Conservation (phyloP, 2,797 vertebrate genomes). For the Enteromius fasciolatus region DNA sequence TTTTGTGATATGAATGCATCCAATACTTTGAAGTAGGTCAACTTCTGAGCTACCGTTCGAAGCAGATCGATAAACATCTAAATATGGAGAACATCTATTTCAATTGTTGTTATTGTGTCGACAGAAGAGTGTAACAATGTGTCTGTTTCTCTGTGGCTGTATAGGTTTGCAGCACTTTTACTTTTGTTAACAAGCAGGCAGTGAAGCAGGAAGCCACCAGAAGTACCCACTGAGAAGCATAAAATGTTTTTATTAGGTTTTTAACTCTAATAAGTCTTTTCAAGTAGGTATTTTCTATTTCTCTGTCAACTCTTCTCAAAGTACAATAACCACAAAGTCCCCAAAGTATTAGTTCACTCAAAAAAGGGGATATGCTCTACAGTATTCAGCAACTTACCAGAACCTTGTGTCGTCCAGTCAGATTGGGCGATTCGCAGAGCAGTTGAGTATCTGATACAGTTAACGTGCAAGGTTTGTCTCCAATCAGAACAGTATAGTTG, state of each 20-base stretch:
- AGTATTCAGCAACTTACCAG: conserved; percentile 83
- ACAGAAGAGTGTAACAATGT: conserved; percentile 58
- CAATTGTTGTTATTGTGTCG: not conserved
- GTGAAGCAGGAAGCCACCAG: conserved; percentile 68
- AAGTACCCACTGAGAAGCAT: conserved; percentile 69
- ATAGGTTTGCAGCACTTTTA: conserved; percentile 62
- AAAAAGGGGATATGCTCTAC: not conserved
- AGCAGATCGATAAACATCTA: not conserved
- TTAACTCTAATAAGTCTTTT: conserved; percentile 70
- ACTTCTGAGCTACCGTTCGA: not conserved
- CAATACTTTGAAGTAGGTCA: not conserved
- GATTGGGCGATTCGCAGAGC: conserved; percentile 94
- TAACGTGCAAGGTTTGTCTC: conserved; percentile 90
- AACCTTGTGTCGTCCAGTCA: conserved; percentile 94
- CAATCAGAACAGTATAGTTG: conserved; percentile 95
- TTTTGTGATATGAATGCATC: not conserved
- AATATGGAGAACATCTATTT: not conserved
- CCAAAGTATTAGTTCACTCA: not conserved
- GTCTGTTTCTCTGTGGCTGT: conserved; percentile 63
- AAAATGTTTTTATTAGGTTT: conserved; percentile 77
- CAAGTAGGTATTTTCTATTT: conserved; percentile 74
- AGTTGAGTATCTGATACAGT: conserved; percentile 96
- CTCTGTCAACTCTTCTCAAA: conserved; percentile 65
- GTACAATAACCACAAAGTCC: conserved; percentile 60
- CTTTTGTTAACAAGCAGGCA: conserved; percentile 53